These are phyloP conservation scores for Cybosia mesomella DNA, from an alignment of 2,888 invertebrate species.

Conservation along the genomic window DNA sequence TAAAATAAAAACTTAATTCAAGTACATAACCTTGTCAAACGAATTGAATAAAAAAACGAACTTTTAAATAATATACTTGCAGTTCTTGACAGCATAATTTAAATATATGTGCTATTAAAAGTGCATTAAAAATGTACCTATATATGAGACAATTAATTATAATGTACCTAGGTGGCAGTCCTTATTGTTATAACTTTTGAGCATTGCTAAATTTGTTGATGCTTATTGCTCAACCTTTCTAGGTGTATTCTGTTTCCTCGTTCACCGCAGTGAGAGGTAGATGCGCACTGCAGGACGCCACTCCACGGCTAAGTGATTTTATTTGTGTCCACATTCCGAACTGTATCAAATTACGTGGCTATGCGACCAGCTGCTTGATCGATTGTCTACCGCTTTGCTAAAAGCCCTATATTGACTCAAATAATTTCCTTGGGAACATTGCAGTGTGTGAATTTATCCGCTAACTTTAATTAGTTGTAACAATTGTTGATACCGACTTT, in stretches of 20 bases:
- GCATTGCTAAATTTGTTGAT: slow-evolving; percentile 22
- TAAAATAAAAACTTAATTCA: background rate
- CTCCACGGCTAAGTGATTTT: slow-evolving; percentile 85
- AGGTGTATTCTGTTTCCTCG: slow-evolving; percentile 52
- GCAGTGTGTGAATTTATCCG: slow-evolving; percentile 40
- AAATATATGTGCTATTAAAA: too few relatives aligned
- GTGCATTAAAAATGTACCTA: too few relatives aligned
- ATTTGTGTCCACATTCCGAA: slow-evolving; percentile 86
- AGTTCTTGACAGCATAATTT: too few relatives aligned
- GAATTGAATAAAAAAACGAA: background rate
- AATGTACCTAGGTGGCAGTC: background rate
- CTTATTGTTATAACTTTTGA: slow-evolving; percentile 4
- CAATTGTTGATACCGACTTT: slow-evolving; percentile 31
- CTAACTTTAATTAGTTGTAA: slow-evolving; percentile 29
- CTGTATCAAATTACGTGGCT: slow-evolving; percentile 84
- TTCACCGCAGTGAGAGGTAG: slow-evolving; percentile 68
- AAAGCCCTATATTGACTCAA: slow-evolving; percentile 76
- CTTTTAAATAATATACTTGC: background rate
- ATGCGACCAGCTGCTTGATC: slow-evolving; percentile 83
- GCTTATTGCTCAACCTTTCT: slow-evolving; percentile 36
- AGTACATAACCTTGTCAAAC: background rate
- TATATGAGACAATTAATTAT: background rate
- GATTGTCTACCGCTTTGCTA: slow-evolving; percentile 74
- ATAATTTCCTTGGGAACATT: slow-evolving; percentile 62
- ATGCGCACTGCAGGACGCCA: slow-evolving; percentile 81